Conservation (phyloP, 1,140 invertebrate genomes). For the Philotrypesis tridentata region DNA sequence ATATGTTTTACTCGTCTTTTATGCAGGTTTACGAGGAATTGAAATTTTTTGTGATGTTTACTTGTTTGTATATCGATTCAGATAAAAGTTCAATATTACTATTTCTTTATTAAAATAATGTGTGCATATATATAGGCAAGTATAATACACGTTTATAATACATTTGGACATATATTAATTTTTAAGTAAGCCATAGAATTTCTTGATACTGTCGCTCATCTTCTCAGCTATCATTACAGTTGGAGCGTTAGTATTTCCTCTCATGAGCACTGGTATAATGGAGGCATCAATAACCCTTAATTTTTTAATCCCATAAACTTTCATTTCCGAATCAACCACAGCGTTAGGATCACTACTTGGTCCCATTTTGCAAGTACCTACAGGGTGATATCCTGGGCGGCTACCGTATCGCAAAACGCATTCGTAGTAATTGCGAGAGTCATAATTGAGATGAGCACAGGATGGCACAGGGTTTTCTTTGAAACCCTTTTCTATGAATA, state of each 20-base stretch:
- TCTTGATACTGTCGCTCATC: conserved; percentile 70
- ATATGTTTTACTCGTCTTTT: too few relatives aligned
- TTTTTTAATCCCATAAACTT: conserved; percentile 1
- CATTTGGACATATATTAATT: too few relatives aligned
- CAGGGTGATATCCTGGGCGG: conserved; percentile 67
- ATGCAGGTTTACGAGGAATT: too few relatives aligned
- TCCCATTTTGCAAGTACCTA: conserved; percentile 74
- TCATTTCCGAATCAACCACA: background rate
- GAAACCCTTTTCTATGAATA: conserved; percentile 17
- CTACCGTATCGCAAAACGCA: background rate
- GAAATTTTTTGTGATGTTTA: too few relatives aligned
- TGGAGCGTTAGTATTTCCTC: conserved; percentile 74
- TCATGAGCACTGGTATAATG: conserved; percentile 42
- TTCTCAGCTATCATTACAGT: conserved; percentile 75
- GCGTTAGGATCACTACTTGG: background rate
- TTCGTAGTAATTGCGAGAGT: conserved; percentile 25
- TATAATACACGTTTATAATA: too few relatives aligned
- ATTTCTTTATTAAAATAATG: too few relatives aligned
- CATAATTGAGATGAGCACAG: background rate
- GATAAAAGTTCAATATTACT: too few relatives aligned
- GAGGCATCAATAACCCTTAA: conserved; percentile 25
- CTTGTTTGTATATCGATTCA: too few relatives aligned
- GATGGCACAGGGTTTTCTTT: background rate
- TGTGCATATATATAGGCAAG: too few relatives aligned
- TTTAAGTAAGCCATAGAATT: too few relatives aligned